Conservation (phyloP, 1,140 invertebrate genomes). For the Venustaconcha ellipsiformis region DNA sequence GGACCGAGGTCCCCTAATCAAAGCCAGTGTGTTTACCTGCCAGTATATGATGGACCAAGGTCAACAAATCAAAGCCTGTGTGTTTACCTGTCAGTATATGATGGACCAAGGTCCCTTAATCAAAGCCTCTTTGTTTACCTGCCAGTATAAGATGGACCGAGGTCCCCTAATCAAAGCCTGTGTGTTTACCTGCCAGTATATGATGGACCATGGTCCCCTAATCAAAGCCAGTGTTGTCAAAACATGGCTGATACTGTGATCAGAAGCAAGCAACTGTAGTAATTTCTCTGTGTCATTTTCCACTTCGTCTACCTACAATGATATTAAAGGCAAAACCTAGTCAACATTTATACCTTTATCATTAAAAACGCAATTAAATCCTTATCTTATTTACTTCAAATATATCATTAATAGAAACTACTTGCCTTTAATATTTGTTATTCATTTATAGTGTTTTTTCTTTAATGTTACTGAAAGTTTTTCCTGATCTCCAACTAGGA, state of each 20-base stretch:
- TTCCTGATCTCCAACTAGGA: too few species aligned
- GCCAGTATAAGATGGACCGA: conserved; percentile 72
- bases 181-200: too few species aligned
- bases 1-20: too few species aligned
- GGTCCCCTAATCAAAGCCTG: too few species aligned
- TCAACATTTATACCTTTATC: neutral
- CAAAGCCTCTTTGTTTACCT: conserved; percentile 70
- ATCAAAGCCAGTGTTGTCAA: conserved; percentile 72
- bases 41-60: conserved; percentile 71
- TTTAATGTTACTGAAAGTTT: neutral
- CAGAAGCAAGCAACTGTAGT: conserved; percentile 38
- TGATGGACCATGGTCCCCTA: conserved; percentile 86
- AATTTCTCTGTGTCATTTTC: conserved; percentile 64
- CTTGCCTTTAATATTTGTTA: neutral
- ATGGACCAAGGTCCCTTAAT: too few species aligned
- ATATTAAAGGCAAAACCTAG: conserved; percentile 4
- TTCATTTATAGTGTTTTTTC: neutral
- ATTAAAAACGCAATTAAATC: neutral
- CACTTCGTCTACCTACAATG: conserved; percentile 48
- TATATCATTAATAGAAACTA: neutral
- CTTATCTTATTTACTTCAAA: neutral
- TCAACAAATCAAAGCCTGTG: neutral
- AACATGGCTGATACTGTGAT: conserved; percentile 64
- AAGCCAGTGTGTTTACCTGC: conserved; percentile 72
- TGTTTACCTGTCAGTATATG: conserved; percentile 75